Evolutionary conservation across 2,113 vertebrate species (phyloP).

Genomic region (Halcyon senegalensis): DNA sequence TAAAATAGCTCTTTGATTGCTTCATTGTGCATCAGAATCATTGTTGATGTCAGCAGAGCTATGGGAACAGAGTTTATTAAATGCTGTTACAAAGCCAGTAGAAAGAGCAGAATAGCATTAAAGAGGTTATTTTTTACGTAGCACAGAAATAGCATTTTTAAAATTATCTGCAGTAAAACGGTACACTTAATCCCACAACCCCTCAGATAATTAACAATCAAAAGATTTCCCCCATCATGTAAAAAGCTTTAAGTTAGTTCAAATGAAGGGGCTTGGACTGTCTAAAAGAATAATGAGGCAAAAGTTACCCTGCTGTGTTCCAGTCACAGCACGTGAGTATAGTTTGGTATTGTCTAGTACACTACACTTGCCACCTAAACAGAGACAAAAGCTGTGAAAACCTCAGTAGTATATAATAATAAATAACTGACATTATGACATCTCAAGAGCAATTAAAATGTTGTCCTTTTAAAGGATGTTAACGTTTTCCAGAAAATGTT

Average conservation of each 20-base stretch:
- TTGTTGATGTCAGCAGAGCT: constrained; percentile 45
- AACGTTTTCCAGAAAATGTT: neutral
- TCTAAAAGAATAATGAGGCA: neutral
- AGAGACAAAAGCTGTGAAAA: neutral
- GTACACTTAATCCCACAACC: constrained; percentile 1
- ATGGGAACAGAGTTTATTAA: constrained; percentile 46
- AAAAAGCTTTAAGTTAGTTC: neutral
- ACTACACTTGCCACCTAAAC: neutral
- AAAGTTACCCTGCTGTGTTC: neutral
- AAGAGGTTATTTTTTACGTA: constrained; percentile 16
- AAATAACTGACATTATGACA: neutral
- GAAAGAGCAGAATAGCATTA: constrained; percentile 26
- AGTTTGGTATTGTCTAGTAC: neutral
- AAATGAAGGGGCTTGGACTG: neutral
- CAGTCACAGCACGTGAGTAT: neutral
- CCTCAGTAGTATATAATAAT: neutral
- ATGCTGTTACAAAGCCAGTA: constrained; percentile 27
- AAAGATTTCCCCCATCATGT: neutral
- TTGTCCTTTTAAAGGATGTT: neutral
- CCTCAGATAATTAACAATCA: constrained; percentile 33
- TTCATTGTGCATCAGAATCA: constrained; percentile 52
- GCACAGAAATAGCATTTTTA: constrained; percentile 47
- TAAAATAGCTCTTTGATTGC: constrained; percentile 62
- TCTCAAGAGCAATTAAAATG: neutral
- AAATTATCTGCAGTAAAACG: constrained; percentile 39